Evolutionary conservation across 2,888 invertebrate species (phyloP).

Genomic region (Yponomeuta cagnagella): DNA sequence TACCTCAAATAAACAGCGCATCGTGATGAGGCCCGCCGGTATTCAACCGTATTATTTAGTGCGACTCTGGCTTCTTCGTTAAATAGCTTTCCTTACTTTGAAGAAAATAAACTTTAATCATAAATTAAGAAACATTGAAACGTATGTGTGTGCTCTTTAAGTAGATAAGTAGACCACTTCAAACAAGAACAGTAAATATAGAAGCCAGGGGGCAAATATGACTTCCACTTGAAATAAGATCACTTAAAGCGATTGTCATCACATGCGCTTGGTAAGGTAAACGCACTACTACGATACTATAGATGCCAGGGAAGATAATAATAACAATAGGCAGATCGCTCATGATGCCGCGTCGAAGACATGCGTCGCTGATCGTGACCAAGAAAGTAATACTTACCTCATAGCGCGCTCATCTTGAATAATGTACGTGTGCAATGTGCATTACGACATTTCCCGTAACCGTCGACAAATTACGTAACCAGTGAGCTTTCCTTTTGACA

Average conservation of each 20-base stretch:
- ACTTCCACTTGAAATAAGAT: background rate
- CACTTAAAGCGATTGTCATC: background rate
- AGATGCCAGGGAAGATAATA: background rate
- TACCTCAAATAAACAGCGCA: too few relatives aligned
- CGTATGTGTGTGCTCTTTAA: background rate
- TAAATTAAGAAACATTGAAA: background rate
- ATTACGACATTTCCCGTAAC: constrained; percentile 12
- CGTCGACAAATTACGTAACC: constrained; percentile 3
- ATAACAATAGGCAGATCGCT: background rate
- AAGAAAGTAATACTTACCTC: constrained; percentile 36
- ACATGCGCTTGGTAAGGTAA: background rate
- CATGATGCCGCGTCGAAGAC: constrained; percentile 12
- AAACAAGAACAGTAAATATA: background rate
- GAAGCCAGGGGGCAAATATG: background rate
- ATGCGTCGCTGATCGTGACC: constrained; percentile 37
- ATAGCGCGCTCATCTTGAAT: constrained; percentile 11
- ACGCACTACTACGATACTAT: background rate
- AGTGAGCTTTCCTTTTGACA: background rate
- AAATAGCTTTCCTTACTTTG: too few relatives aligned
- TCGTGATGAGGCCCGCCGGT: too few relatives aligned
- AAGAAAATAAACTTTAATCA: too few relatives aligned
- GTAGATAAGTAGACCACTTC: background rate
- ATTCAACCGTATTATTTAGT: too few relatives aligned
- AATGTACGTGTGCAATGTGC: constrained; percentile 12
- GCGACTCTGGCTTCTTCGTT: too few relatives aligned